A percentile compares a stretch with the other conserved stretches of the same genome.
Evolutionary conservation across 2,113 vertebrate species (phyloP).

Genomic region (Salvelinus sp.): DNA sequence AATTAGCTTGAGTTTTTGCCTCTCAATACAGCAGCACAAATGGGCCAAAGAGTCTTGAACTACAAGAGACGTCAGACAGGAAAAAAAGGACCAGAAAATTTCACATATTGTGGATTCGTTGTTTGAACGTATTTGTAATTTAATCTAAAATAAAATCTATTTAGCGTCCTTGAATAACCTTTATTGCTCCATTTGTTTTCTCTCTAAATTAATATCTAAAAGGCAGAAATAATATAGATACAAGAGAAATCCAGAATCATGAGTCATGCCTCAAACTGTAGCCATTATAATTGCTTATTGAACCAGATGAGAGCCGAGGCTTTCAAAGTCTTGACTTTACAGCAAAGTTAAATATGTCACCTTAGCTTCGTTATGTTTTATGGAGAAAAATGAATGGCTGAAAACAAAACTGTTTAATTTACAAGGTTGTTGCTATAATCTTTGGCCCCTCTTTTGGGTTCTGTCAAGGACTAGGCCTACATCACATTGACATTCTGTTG

Average conservation of each 20-base stretch:
- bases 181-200: neutral
- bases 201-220: neutral
- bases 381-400: neutral
- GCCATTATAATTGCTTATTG: neutral
- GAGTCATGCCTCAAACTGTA: neutral
- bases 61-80: neutral
- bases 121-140: neutral
- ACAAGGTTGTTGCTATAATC: neutral
- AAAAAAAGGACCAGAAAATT: neutral
- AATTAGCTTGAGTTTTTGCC: slow-evolving; percentile 1
- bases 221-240: neutral
- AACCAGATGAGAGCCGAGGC: neutral
- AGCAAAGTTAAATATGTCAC: neutral
- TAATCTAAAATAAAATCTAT: neutral
- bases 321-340: too few relatives aligned
- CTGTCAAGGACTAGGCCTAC: neutral
- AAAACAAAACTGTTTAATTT: neutral
- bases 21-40: neutral
- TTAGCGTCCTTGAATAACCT: neutral
- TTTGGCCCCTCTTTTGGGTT: neutral
- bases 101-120: neutral
- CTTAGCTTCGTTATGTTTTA: neutral
- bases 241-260: neutral
- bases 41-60: neutral
- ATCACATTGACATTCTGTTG: neutral